Conservation (phyloP, 2,113 vertebrate genomes). For the Hemichromis elongatus region DNA sequence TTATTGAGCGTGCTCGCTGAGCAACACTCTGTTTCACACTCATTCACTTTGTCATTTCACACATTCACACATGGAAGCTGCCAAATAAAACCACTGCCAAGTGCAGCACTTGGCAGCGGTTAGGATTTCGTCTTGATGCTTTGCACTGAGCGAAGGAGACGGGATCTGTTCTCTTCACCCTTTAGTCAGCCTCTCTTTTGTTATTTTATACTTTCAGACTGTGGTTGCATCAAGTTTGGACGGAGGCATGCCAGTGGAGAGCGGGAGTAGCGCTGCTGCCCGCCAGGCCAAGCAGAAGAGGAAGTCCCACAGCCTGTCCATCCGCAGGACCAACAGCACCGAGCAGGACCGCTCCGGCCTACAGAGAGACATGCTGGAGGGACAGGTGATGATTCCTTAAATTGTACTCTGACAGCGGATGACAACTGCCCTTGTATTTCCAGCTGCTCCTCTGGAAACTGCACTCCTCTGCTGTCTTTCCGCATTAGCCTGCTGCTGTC, state of each 20-base stretch:
- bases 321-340: slow-evolving; percentile 89
- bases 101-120: not conserved
- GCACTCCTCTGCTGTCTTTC: not conserved
- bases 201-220: slow-evolving; percentile 55
- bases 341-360: slow-evolving; percentile 86
- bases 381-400: slow-evolving; percentile 78
- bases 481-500: not conserved
- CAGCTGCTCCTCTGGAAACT: not conserved
- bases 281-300: slow-evolving; percentile 93
- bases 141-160: not conserved
- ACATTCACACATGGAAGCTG: not conserved
- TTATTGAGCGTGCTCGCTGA: not conserved
- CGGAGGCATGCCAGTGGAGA: slow-evolving; percentile 93
- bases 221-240: slow-evolving; percentile 55
- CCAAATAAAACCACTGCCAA: not conserved
- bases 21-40: not conserved
- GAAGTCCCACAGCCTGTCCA: slow-evolving; percentile 91
- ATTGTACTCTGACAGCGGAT: not conserved
- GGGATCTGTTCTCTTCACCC: not conserved
- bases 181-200: not conserved
- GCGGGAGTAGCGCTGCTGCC: slow-evolving; percentile 82
- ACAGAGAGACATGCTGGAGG: slow-evolving; percentile 88
- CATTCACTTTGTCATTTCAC: not conserved
- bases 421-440: not conserved
- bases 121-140: not conserved